Base-by-base conservation (phyloP, 2,888 invertebrate species). In the Hylaea fasciaria region DNA sequence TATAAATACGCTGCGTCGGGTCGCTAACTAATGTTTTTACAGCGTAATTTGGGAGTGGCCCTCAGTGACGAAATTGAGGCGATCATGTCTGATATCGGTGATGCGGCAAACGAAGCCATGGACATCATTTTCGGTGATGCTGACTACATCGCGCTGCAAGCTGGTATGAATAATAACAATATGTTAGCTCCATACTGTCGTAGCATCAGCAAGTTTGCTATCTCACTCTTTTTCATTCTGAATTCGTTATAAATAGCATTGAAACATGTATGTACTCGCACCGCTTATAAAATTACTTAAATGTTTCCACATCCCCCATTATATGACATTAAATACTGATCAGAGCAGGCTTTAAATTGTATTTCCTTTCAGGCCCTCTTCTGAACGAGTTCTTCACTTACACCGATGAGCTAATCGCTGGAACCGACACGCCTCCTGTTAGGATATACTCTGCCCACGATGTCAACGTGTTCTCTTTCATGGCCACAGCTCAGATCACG, bases 361-460 rank as follows among this genome's bases (percentile, higher is more conserved):
- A 10, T 40, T 10, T n/a, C n/a, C 11, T 35, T 28, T 4, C 70
- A 80, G 80, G 80, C 51, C 69, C 70, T 0, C 67, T 80, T 0
- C 66, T 80, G 5, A 71, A 76, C 11, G 72, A 77, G 17, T 78
- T 79, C 67, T 69, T 72, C 54, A 64, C 46, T 0, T 58, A 66
- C 46, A 61, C 72, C 0, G 56, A 35, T 37, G 51, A 61, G 47
- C 52, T 44, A 13, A 68, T 71, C 0, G 47, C 62, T 1, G 78
- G 76, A 2, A 63, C 62, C 0, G 65, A 68, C 14, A 71, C 74
- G 4, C 73, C 66, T 13, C 63, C 63, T 16, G 58, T 78, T 12
- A 68, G 74, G 51, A 53, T 77, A 16, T 75, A 75, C 58, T 78
- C 80, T 0, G 76, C 72, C 0, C 79, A 80, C 22, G 80, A 80